Conservation (phyloP, 2,797 vertebrate genomes). For the Falco cherrug region DNA sequence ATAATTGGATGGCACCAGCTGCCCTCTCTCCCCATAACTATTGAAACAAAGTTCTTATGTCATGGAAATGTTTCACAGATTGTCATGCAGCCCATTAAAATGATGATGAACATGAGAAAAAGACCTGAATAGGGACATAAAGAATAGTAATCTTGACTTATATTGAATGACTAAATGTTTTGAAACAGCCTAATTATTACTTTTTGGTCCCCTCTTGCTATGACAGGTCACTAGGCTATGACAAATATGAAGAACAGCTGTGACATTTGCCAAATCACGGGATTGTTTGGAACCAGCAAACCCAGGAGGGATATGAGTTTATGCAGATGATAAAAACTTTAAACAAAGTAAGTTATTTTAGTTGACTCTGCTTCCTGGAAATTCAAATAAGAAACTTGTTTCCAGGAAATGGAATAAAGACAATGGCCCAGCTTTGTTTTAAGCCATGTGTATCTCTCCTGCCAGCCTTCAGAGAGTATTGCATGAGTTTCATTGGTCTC, state of each 20-base stretch:
- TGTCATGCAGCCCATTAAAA: background rate
- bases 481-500: background rate
- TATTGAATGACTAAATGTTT: background rate
- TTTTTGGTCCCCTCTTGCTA: background rate
- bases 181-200: background rate
- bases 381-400: background rate
- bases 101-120: background rate
- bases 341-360: background rate
- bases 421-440: background rate
- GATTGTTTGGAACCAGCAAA: background rate
- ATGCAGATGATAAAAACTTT: background rate
- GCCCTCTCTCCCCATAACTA: background rate
- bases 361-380: conserved; percentile 24
- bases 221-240: background rate
- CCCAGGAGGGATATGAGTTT: background rate
- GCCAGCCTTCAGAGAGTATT: background rate
- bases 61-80: background rate
- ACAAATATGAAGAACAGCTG: background rate
- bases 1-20: background rate
- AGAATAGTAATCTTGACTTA: background rate
- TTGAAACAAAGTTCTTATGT: background rate
- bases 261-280: background rate
- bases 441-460: background rate
- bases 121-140: background rate
- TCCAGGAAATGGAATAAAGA: conserved; percentile 30